A percentile compares a stretch with the other conserved stretches of the same genome.
phyloP scores from a whole-genome alignment of 2,888 invertebrate genomes.

The Pseudolycoriella hygida region DNA sequence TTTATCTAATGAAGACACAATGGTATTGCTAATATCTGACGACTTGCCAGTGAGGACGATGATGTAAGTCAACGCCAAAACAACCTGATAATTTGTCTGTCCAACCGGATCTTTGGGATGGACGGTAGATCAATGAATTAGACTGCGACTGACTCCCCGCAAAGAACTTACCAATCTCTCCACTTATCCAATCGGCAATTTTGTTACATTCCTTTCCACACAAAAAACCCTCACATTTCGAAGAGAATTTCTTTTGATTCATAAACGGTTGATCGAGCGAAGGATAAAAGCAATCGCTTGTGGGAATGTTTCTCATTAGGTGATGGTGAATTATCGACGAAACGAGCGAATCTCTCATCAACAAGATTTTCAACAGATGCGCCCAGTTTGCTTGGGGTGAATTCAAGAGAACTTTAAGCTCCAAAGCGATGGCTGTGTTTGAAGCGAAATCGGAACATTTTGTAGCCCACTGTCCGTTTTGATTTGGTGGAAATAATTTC shows the following conservation, averaged over 20 bases:
- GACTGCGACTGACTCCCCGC: too few relatives aligned
- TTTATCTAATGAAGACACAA: slow-evolving; percentile 43
- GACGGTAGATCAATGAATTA: not conserved
- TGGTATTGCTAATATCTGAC: slow-evolving; percentile 40
- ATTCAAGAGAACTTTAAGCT: slow-evolving; percentile 49
- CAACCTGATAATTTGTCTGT: slow-evolving; percentile 36
- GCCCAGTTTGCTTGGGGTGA: slow-evolving; percentile 69
- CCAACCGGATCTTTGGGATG: slow-evolving; percentile 24
- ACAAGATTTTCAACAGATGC: slow-evolving; percentile 50
- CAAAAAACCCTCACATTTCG: slow-evolving; percentile 46
- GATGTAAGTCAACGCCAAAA: slow-evolving; percentile 44
- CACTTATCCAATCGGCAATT: slow-evolving; percentile 16
- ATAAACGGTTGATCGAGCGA: slow-evolving; percentile 29
- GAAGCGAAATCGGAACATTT: slow-evolving; percentile 34
- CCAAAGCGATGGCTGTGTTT: slow-evolving; percentile 45
- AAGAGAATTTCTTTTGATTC: slow-evolving; percentile 20
- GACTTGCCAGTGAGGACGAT: slow-evolving; percentile 44
- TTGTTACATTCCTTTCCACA: slow-evolving; percentile 46
- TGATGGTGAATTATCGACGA: slow-evolving; percentile 37
- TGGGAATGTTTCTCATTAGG: slow-evolving; percentile 32
- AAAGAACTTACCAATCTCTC: slow-evolving; percentile 3
- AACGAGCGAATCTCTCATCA: slow-evolving; percentile 52
- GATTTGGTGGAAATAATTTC: slow-evolving; percentile 34
- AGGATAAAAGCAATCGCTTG: slow-evolving; percentile 25
- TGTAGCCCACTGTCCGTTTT: slow-evolving; percentile 27